A percentile compares a stretch with the other conserved stretches of the same genome.
Conservation (phyloP, 1,140 invertebrate genomes). For the Brachionus plicatilis region DNA sequence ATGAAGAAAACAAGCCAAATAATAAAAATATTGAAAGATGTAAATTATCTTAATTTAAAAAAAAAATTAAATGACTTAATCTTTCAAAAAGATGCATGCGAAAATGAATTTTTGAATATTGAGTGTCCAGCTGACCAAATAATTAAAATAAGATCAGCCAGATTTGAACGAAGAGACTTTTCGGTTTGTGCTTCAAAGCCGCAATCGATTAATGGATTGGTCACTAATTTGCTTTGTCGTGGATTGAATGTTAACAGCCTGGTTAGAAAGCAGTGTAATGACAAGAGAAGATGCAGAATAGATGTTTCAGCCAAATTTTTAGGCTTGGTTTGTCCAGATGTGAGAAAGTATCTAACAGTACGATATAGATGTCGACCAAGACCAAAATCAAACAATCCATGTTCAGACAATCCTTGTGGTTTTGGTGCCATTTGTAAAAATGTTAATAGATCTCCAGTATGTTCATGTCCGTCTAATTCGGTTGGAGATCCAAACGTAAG, state of each 20-base stretch:
- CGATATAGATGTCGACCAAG: background rate
- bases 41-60: too few species aligned
- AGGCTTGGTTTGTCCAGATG: background rate
- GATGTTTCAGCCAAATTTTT: background rate
- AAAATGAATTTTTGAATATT: background rate
- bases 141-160: background rate
- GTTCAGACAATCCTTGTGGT: background rate
- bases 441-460: background rate
- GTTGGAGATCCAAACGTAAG: background rate
- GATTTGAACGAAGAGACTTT: background rate
- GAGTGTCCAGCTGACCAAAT: background rate
- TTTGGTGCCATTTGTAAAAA: conserved; percentile 7
- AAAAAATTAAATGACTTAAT: too few species aligned
- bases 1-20: background rate
- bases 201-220: too few species aligned
- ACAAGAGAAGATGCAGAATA: background rate
- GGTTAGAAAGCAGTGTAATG: background rate
- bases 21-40: too few species aligned
- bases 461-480: background rate
- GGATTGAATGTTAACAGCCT: background rate
- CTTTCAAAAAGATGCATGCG: background rate
- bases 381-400: background rate
- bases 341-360: background rate
- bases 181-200: too few species aligned
- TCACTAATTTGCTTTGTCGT: background rate